Conservation (phyloP, 2,888 invertebrate species). For the Cosmia trapezina region DNA sequence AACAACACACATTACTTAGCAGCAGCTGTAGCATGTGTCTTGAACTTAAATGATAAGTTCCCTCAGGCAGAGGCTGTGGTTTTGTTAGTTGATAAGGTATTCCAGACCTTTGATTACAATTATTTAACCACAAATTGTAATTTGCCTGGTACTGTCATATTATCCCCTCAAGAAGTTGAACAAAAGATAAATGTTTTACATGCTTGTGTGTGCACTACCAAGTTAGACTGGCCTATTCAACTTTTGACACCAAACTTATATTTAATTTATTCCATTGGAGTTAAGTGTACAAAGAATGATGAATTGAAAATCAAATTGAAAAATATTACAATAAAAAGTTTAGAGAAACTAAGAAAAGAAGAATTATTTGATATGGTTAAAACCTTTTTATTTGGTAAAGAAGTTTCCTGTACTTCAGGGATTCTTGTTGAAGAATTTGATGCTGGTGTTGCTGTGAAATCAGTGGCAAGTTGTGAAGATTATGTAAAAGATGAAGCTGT, state of each 20-base stretch:
- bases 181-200: conserved; percentile 80
- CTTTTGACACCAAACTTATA: conserved; percentile 82
- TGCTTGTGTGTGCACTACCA: conserved; percentile 76
- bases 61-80: conserved; percentile 79
- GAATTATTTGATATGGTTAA: conserved; percentile 69
- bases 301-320: conserved; percentile 78
- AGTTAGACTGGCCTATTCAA: conserved; percentile 77
- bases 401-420: conserved; percentile 32
- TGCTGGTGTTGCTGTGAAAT: conserved; percentile 82
- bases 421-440: conserved; percentile 80
- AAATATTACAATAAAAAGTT: conserved; percentile 78
- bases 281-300: conserved; percentile 77
- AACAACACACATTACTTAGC: conserved; percentile 84
- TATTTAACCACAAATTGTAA: conserved; percentile 65
- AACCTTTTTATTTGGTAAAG: conserved; percentile 75
- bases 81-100: conserved; percentile 73
- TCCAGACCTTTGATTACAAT: conserved; percentile 76
- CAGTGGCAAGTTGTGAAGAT: conserved; percentile 56
- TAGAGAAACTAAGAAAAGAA: conserved; percentile 73
- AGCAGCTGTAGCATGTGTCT: conserved; percentile 90
- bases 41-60: conserved; percentile 88
- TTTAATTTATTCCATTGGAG: conserved; percentile 84
- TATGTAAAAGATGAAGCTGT: conserved; percentile 74
- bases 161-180: conserved; percentile 81
- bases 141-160: conserved; percentile 81